Base-by-base conservation (phyloP, 1,140 invertebrate genomes). In the Sogatella furcifera region DNA sequence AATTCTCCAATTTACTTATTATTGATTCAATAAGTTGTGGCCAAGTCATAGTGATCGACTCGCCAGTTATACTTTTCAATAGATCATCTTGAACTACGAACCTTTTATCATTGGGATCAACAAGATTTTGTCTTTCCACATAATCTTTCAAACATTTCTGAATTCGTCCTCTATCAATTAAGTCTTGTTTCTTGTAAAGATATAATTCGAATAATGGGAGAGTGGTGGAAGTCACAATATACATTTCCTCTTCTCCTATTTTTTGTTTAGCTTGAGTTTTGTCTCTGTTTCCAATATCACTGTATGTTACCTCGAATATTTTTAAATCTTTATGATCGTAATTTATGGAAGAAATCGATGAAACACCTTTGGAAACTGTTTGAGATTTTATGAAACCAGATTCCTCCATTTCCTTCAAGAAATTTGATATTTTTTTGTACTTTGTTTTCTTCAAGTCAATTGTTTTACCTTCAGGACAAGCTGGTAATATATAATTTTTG, bases 371-470 rank as follows among this genome's bases (percentile, higher is more conserved):
- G 0, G 70, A 68, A 66, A 79, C 74, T 53, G 77, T 78, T 9
- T 66, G 60, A 13, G 83, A 77, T 55, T 74, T 72, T 6, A 85
- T 78, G 49, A 83, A 63, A 14, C 76, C 76, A 64, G 76, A 72
- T n/a, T 71, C 67, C 59, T 75, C 73, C 77, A 84, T 82, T 63
- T 69, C 68, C 17, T 78, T 73, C 56, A 95, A 73, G 72, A 92
- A 93, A 55, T 84, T 85, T 11, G 89, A 87, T 57, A 97, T 73
- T 74, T 95, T 96, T 76, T 95, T 95, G 69, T 84, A 92, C 17
- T 80, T 84, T 11, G 91, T 89, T 71, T 93, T 94, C 71, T 95
- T 97, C 1, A 95, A 79, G 71, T 95, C 92, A 43, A 96, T 72
- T 11, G 72, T 78, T 57, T 78, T 75, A 19, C 77, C 75, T 6